phyloP scores from a whole-genome alignment of 1,140 invertebrate genomes.

The Pantala flavescens region DNA sequence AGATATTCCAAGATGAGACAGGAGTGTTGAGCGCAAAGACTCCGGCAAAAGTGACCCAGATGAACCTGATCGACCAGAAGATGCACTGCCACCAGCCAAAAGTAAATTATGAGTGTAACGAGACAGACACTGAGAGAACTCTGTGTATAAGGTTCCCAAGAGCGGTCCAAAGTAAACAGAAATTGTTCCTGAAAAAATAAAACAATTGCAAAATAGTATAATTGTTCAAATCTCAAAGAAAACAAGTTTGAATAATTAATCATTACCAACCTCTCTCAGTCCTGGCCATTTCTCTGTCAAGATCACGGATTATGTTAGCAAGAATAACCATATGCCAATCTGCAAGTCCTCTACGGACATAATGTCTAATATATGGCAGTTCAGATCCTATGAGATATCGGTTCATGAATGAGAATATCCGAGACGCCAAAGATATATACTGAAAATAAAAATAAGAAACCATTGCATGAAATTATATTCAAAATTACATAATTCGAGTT shows the following conservation, averaged over 20 bases:
- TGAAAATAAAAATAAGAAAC: conserved; percentile 34
- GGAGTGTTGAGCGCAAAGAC: conserved; percentile 56
- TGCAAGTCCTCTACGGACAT: conserved; percentile 50
- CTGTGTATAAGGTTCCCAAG: conserved; percentile 58
- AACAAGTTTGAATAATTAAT: conserved; percentile 11
- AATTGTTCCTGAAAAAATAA: conserved; percentile 50
- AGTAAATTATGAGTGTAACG: conserved; percentile 77
- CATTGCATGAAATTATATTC: neutral
- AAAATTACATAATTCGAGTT: no score
- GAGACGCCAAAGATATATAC: conserved; percentile 69
- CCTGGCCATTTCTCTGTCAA: conserved; percentile 70
- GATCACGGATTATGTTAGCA: conserved; percentile 70
- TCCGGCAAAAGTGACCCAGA: conserved; percentile 57
- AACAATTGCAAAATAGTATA: conserved; percentile 23
- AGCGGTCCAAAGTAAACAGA: conserved; percentile 58
- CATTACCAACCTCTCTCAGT: conserved; percentile 56
- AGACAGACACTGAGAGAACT: conserved; percentile 67
- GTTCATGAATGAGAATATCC: conserved; percentile 66
- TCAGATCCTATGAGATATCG: conserved; percentile 55
- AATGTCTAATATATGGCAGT: conserved; percentile 43
- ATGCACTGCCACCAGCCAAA: neutral
- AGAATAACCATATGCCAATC: conserved; percentile 72
- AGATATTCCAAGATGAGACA: conserved; percentile 65
- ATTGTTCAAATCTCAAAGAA: no score
- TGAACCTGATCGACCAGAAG: neutral